Conservation (phyloP, 92 coral and sea anemone species). For the Epizoanthus ramosus region DNA sequence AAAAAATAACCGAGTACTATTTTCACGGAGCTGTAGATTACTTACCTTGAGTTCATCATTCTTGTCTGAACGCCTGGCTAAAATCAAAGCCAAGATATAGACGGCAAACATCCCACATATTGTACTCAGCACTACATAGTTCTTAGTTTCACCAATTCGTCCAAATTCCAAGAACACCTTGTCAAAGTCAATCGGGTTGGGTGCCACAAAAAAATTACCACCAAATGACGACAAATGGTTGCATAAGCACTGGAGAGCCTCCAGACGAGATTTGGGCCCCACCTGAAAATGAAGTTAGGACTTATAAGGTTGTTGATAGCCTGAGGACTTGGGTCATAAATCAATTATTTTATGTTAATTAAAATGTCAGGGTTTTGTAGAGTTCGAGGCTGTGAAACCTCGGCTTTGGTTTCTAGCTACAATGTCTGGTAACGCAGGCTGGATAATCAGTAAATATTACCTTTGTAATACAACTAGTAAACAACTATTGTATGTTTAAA, state of each 20-base stretch:
- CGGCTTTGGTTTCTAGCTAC: too few relatives aligned
- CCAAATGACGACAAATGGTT: conserved; percentile 93
- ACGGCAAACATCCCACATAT: conserved; percentile 79
- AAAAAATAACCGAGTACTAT: not conserved
- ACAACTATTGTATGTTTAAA: too few relatives aligned
- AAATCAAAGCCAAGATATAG: conserved; percentile 75
- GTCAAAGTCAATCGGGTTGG: conserved; percentile 93
- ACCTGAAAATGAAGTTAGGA: conserved; percentile 47
- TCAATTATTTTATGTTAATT: too few relatives aligned
- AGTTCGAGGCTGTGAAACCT: too few relatives aligned
- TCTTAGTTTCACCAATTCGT: conserved; percentile 75
- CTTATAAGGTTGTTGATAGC: too few relatives aligned
- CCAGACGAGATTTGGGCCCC: conserved; percentile 69
- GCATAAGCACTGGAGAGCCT: conserved; percentile 78
- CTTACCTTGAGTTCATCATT: conserved; percentile 78
- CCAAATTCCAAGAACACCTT: conserved; percentile 66
- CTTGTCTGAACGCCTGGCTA: conserved; percentile 83
- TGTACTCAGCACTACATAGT: conserved; percentile 77
- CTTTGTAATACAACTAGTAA: too few relatives aligned
- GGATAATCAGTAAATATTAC: too few relatives aligned
- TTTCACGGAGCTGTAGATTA: not conserved
- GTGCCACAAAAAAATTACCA: conserved; percentile 93
- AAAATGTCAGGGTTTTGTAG: too few relatives aligned
- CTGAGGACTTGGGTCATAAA: too few relatives aligned
- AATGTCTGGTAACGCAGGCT: too few relatives aligned